phyloP scores from a whole-genome alignment of 2,888 invertebrate genomes.

The Cheilosia pagana region DNA sequence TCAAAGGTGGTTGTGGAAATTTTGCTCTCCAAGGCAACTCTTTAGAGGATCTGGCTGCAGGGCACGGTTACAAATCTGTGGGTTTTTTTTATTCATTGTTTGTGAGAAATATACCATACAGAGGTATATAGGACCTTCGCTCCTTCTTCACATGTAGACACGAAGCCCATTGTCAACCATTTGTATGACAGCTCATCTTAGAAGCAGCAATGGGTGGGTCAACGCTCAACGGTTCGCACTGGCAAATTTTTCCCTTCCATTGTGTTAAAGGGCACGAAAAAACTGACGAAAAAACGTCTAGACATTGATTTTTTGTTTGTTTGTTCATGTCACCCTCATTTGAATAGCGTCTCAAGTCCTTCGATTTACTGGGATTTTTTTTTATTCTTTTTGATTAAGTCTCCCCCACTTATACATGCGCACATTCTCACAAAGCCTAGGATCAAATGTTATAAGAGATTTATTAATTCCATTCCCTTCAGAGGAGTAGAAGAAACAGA shows the following conservation, averaged over 20 bases:
- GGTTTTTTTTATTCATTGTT: too few species aligned
- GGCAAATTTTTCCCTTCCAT: not conserved
- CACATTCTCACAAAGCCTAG: not conserved
- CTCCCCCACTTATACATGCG: not conserved
- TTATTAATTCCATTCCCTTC: slow-evolving; percentile 19
- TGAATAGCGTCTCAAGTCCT: slow-evolving; percentile 21
- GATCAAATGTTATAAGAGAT: slow-evolving; percentile 10
- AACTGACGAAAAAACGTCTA: slow-evolving; percentile 5
- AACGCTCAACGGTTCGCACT: not conserved
- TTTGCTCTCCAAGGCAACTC: too few species aligned
- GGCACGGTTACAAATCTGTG: too few species aligned
- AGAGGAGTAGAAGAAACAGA: not conserved
- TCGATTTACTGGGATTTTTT: slow-evolving; percentile 3
- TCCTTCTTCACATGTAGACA: not conserved
- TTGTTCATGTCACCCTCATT: slow-evolving; percentile 3
- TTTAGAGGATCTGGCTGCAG: too few species aligned
- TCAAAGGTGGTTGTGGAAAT: not conserved
- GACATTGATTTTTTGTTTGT: slow-evolving; percentile 12
- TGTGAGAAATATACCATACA: too few species aligned
- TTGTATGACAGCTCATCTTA: too few species aligned
- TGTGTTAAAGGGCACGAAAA: not conserved
- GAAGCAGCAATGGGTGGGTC: too few species aligned
- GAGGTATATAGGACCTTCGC: too few species aligned
- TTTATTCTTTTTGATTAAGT: not conserved
- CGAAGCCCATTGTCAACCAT: too few species aligned